Conservation (phyloP, 2,113 vertebrate genomes). For the Macquaria ambigua region DNA sequence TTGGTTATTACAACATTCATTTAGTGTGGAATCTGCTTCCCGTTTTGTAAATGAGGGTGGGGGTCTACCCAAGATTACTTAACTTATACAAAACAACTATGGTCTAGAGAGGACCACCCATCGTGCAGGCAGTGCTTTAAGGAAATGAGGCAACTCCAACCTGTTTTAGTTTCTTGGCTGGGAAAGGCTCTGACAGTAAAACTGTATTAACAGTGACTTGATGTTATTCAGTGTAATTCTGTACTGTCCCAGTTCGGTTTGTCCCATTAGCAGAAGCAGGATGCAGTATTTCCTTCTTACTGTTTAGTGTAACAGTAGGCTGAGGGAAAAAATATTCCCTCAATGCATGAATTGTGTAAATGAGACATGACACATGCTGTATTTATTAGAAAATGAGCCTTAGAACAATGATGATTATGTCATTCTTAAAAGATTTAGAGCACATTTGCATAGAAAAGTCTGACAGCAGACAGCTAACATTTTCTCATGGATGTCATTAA, state of each 20-base stretch:
- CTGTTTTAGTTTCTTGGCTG: neutral
- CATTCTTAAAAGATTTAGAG: slow-evolving; percentile 40
- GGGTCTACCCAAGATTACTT: neutral
- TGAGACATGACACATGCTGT: slow-evolving; percentile 37
- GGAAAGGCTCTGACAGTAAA: slow-evolving; percentile 10
- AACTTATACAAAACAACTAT: neutral
- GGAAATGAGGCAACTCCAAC: neutral
- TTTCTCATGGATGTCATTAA: slow-evolving; percentile 32
- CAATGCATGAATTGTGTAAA: slow-evolving; percentile 38
- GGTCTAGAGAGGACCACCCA: neutral
- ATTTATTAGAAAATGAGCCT: slow-evolving; percentile 42
- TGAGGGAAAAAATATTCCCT: slow-evolving; percentile 26
- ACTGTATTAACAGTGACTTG: slow-evolving; percentile 23
- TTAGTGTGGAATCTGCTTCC: neutral
- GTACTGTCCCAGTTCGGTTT: slow-evolving; percentile 17
- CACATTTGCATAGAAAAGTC: slow-evolving; percentile 37
- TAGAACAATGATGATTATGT: slow-evolving; percentile 32
- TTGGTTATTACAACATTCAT: neutral
- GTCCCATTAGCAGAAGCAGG: slow-evolving; percentile 25
- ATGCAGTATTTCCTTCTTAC: slow-evolving; percentile 16
- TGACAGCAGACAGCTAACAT: slow-evolving; percentile 27
- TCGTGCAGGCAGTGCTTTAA: neutral
- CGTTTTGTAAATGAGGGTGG: neutral
- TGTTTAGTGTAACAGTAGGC: slow-evolving; percentile 32
- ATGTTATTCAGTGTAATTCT: slow-evolving; percentile 45